Conservation (phyloP, 2,797 vertebrate species). For the Macropodus opercularis region DNA sequence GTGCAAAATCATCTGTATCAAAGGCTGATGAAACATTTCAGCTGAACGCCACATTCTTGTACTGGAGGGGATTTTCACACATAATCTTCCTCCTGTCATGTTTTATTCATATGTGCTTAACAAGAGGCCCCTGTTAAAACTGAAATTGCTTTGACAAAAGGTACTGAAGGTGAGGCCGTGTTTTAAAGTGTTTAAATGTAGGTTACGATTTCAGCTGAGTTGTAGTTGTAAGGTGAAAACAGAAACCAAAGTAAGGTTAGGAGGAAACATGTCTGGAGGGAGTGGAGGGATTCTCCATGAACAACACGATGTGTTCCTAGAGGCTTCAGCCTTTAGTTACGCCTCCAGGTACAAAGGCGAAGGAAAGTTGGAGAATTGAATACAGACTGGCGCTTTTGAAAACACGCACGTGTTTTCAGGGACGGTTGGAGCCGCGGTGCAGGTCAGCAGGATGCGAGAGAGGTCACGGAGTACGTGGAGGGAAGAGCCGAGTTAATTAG, state of each 20-base stretch:
- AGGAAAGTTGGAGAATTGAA: slow-evolving; percentile 26
- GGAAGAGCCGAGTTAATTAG: slow-evolving; percentile 63
- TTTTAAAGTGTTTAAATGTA: slow-evolving; percentile 43
- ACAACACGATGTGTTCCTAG: slow-evolving; percentile 26
- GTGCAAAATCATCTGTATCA: slow-evolving; percentile 29
- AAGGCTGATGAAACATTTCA: slow-evolving; percentile 42
- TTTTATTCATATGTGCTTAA: slow-evolving; percentile 57
- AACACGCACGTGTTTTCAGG: not conserved
- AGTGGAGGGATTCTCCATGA: slow-evolving; percentile 32
- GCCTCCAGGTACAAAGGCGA: slow-evolving; percentile 32
- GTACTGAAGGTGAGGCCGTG: slow-evolving; percentile 28
- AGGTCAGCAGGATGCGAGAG: slow-evolving; percentile 38
- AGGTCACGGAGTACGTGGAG: slow-evolving; percentile 43
- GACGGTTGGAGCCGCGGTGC: not conserved
- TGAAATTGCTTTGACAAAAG: slow-evolving; percentile 23
- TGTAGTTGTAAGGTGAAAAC: slow-evolving; percentile 36
- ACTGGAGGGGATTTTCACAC: slow-evolving; percentile 47
- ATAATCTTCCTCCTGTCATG: slow-evolving; percentile 42
- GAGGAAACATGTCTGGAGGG: slow-evolving; percentile 12
- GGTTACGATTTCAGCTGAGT: slow-evolving; percentile 30
- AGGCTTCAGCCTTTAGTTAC: slow-evolving; percentile 29
- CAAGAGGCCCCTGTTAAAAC: slow-evolving; percentile 26
- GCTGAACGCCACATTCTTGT: slow-evolving; percentile 16
- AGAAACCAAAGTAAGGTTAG: slow-evolving; percentile 38
- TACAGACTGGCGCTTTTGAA: slow-evolving; percentile 13